Evolutionary conservation across 2,797 vertebrate genomes (phyloP).

Genomic region (Gila robusta): DNA sequence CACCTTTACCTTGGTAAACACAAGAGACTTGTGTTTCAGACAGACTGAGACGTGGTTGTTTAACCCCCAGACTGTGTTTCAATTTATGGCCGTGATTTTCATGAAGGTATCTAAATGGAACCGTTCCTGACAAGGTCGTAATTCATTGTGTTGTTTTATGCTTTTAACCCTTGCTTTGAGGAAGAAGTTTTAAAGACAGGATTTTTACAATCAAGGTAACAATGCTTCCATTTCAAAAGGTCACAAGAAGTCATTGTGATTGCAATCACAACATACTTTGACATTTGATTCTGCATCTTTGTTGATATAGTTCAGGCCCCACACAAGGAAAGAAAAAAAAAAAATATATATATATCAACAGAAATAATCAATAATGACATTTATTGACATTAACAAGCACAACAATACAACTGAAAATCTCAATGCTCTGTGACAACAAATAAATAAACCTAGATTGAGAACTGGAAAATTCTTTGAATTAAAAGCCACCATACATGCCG

Average conservation of each 20-base stretch:
- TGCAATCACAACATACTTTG: constrained; percentile 62
- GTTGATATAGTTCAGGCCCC: constrained; percentile 47
- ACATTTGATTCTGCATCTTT: constrained; percentile 61
- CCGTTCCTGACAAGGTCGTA: constrained; percentile 42
- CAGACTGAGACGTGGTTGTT: constrained; percentile 34
- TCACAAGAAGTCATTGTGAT: constrained; percentile 58
- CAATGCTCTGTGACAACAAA: constrained; percentile 37
- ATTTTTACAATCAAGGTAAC: constrained; percentile 57
- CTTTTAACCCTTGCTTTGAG: constrained; percentile 26
- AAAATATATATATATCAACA: constrained; percentile 46
- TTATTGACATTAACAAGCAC: constrained; percentile 66
- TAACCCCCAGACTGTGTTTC: constrained; percentile 17
- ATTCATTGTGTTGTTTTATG: constrained; percentile 43
- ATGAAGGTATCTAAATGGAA: constrained; percentile 41
- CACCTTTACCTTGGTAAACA: constrained; percentile 50
- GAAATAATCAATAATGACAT: constrained; percentile 67
- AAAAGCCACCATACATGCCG: constrained; percentile 41
- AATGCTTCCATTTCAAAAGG: constrained; percentile 62
- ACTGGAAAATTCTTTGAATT: constrained; percentile 45
- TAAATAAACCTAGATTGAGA: constrained; percentile 49
- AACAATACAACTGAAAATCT: constrained; percentile 55
- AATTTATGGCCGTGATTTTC: constrained; percentile 39
- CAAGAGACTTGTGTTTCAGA: constrained; percentile 24
- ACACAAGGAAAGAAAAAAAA: constrained; percentile 3
- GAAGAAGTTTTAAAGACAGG: constrained; percentile 33